Base-by-base conservation (phyloP, 2,113 vertebrate genomes). In the Hippotragus niger region DNA sequence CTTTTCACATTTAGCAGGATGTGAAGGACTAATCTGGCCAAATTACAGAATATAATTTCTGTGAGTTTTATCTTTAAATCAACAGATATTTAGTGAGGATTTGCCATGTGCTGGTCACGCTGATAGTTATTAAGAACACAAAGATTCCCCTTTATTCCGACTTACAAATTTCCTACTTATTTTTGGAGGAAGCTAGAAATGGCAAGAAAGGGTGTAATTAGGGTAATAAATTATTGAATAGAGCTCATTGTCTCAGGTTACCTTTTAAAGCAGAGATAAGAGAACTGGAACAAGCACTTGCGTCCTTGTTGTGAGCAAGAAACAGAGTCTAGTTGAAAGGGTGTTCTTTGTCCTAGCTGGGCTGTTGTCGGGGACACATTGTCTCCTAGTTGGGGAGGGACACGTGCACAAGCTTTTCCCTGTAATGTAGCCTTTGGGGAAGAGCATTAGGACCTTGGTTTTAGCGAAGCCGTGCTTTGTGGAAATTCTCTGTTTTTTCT, bases 331-430 rank as follows among this genome's bases (percentile, higher is more conserved):
- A 12, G 17, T 45, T n/a, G 80, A 52, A 83, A 80, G 52, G 64
- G 0, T 7, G 36, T 7, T 81, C 76, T 96, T 47, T 43, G 36
- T 86, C 76, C 71, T 55, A 2, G 29, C n/a, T 8, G 14, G 53
- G 78, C 71, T 40, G 0, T n/a, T 12, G 31, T 2, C 0, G 0
- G 7, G 5, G 87, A 21, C 1, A 0, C 11, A 0, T n/a, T 1
- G 17, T 40, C 45, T 43, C 29, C 29, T 81, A 2, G 23, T 5
- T 31, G 47, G 58, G 82, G 43, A 0, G 64, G 40, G 53, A 33
- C 7, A 2, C 1, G 43, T n/a, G 74, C 36, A 2, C 3, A 1
- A 31, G 43, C 60, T 21, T 53, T 52, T 25, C 14, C 58, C 52
- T 97, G 15, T 53, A 21, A 19, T 7, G 47, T 9, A 82, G 58